Percentiles rank a stretch among this genome's conserved stretches.
Conservation (phyloP, 2,797 vertebrate genomes). For the Lagorchestes hirsutus region DNA sequence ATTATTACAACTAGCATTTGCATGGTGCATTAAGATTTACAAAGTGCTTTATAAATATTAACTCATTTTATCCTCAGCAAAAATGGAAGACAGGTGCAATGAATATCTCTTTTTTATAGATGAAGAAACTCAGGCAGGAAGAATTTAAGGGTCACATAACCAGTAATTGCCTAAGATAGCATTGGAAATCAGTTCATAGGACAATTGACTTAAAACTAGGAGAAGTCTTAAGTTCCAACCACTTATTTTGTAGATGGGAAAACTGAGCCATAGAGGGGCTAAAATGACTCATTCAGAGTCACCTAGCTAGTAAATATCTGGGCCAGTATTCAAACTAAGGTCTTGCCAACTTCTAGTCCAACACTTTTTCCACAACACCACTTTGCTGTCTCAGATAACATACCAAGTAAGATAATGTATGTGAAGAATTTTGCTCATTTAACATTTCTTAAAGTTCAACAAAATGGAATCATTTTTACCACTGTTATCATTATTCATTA, state of each 20-base stretch:
- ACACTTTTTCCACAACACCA: not conserved
- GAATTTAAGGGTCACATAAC: not conserved
- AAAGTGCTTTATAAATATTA: not conserved
- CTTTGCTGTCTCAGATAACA: not conserved
- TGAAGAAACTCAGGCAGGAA: not conserved
- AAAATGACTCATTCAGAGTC: not conserved
- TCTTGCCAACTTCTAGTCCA: not conserved
- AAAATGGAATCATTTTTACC: not conserved
- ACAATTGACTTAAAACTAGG: not conserved
- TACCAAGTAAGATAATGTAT: not conserved
- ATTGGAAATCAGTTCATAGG: not conserved
- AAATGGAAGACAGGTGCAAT: not conserved
- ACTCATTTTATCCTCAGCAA: not conserved
- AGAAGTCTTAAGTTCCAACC: not conserved
- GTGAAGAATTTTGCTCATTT: not conserved
- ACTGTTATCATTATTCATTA: not conserved
- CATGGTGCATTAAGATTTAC: not conserved
- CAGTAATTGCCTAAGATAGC: not conserved
- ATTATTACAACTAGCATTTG: not conserved
- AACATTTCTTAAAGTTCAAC: not conserved
- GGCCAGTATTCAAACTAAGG: not conserved
- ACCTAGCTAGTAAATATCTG: not conserved
- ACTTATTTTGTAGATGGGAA: not conserved
- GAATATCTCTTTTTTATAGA: not conserved
- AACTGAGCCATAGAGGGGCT: not conserved